Conservation (phyloP, 2,113 vertebrate species). For the Ranitomeya variabilis region DNA sequence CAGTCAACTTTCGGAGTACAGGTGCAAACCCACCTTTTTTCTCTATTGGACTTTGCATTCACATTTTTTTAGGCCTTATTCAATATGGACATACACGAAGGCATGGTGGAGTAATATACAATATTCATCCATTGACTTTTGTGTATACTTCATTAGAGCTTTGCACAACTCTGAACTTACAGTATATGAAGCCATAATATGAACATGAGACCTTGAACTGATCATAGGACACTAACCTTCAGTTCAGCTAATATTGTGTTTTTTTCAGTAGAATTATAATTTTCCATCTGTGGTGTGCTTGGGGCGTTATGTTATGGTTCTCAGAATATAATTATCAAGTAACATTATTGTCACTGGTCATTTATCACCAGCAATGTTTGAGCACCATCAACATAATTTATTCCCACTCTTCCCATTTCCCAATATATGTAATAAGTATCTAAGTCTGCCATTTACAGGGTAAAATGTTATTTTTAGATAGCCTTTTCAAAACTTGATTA, state of each 20-base stretch:
- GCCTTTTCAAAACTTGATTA: background rate
- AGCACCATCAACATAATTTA: background rate
- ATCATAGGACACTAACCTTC: background rate
- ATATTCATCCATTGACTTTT: background rate
- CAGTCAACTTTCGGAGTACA: no score
- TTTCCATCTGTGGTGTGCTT: background rate
- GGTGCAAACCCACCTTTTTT: no score
- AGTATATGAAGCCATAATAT: no score
- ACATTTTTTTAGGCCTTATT: no score
- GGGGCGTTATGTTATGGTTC: background rate
- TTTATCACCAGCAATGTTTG: background rate
- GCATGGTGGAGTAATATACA: background rate
- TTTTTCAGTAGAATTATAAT: background rate
- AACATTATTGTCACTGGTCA: no score
- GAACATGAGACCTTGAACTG: background rate
- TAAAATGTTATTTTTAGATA: no score
- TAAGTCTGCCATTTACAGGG: background rate
- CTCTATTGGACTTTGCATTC: no score
- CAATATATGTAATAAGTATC: background rate
- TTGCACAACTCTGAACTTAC: no score
- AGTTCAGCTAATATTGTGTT: background rate
- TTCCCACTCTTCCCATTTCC: no score
- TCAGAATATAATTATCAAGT: background rate
- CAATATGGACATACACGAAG: no score
- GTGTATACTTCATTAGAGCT: background rate